phyloP scores from a whole-genome alignment of 2,797 vertebrate species.

The Limnodromus scolopaceus region DNA sequence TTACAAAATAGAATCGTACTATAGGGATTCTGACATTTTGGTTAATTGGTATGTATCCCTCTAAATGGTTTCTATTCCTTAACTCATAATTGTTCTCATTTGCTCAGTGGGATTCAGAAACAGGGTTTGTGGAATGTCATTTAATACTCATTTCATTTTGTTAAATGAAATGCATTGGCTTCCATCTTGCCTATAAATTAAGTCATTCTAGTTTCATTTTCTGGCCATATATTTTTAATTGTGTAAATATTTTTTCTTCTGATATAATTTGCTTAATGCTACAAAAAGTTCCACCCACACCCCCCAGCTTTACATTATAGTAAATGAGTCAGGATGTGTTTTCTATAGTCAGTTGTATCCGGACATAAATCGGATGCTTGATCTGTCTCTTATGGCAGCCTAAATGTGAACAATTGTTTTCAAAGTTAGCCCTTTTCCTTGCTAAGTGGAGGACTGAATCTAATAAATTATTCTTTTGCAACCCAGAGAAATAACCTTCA shows the following conservation, averaged over 20 bases:
- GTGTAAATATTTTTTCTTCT: conserved; percentile 35
- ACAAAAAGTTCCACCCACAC: neutral
- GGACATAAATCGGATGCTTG: neutral
- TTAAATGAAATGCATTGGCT: conserved; percentile 6
- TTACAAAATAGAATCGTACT: neutral
- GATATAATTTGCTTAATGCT: neutral
- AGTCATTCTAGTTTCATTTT: conserved; percentile 23
- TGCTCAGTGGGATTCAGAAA: conserved; percentile 28
- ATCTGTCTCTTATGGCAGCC: neutral
- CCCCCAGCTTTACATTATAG: neutral
- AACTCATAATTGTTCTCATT: conserved; percentile 41
- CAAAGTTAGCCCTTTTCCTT: conserved; percentile 4
- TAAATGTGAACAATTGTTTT: conserved; percentile 16
- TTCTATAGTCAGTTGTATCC: neutral
- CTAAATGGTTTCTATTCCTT: conserved; percentile 39
- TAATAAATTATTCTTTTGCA: conserved; percentile 25
- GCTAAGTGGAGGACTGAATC: neutral
- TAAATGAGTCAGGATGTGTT: neutral
- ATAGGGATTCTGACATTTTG: conserved; percentile 18
- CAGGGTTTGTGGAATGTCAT: neutral
- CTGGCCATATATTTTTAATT: conserved; percentile 21
- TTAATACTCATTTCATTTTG: conserved; percentile 19
- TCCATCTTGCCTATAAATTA: conserved; percentile 36
- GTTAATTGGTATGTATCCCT: conserved; percentile 13
- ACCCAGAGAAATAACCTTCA: neutral